Conservation (phyloP, 2,113 vertebrate species). For the Rana temporaria region DNA sequence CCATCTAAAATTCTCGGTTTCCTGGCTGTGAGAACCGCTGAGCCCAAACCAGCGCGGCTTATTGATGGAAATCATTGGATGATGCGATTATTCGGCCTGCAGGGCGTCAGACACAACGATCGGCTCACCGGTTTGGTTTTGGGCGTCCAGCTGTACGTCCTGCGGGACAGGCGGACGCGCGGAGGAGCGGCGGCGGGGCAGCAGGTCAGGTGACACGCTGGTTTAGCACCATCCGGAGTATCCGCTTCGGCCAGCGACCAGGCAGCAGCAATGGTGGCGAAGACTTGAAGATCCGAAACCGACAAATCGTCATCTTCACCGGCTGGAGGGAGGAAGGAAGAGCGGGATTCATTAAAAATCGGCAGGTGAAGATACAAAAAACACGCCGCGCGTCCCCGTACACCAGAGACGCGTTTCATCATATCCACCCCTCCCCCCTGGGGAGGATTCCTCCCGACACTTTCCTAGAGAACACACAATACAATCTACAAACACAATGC, state of each 20-base stretch:
- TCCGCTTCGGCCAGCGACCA: slow-evolving; percentile 81
- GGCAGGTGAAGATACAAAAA: no score
- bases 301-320: slow-evolving; percentile 85
- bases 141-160: slow-evolving; percentile 92
- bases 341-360: background rate
- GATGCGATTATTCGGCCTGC: no score
- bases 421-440: no score
- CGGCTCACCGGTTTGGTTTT: slow-evolving; percentile 88
- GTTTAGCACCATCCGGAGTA: slow-evolving; percentile 73
- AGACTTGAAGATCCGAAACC: slow-evolving; percentile 88
- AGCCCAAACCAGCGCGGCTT: no score
- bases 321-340: slow-evolving; percentile 58
- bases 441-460: no score
- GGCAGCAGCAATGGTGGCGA: slow-evolving; percentile 89
- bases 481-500: no score
- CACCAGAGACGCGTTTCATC: no score
- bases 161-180: slow-evolving; percentile 81
- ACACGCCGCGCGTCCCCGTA: no score
- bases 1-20: no score
- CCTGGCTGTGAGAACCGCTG: no score
- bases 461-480: no score
- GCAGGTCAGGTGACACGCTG: slow-evolving; percentile 42
- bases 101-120: background rate
- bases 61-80: no score
- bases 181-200: slow-evolving; percentile 72